Base-by-base conservation (phyloP, 2,797 vertebrate species). In the Lates japonicus region DNA sequence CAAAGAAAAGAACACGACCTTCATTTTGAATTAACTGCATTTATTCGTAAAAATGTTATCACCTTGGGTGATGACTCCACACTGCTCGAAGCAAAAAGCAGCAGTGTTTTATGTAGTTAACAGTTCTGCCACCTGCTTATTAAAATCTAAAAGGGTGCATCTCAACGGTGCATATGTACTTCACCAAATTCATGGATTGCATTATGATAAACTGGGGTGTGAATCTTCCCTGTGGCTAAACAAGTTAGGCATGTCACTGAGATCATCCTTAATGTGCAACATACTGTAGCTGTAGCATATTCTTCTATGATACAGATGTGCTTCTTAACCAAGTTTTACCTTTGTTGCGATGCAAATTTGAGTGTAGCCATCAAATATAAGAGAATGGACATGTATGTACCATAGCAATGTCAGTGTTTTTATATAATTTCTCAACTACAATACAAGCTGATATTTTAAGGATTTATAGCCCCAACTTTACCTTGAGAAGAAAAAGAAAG, bases 31-130 rank as follows among this genome's bases (percentile, higher is more conserved):
- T 90, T 82, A 87, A 88, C 84, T 71, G 81, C 79, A 87, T 94
- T 92, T 94, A 94, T 93, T 93, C 89, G 85, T 84, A 93, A 88
- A 94, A 94, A 88, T 44, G 60, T 85, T 87, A 91, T 90, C 86
- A 92, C 89, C 90, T 88, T 66, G 70, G 84, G 90, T 73, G 84
- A 91, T 75, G 83, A 75, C 67, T 69, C 76, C 76, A 58, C 88
- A 87, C 92, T 87, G 90, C 91, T 55, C 11, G 10, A 91, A 88
- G 86, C 84, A 80, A 86, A 91, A 86, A 39, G 71, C 87, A 87
- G 89, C 84, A 87, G 85, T 81, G 81, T 85, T 86, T 81, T 42
- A 74, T 72, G 65, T 55, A 76, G 49, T 74, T 78, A 86, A 86
- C 76, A 90, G 51, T 81, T 84, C 74, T 82, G 74, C 76, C 86